Evolutionary conservation across 2,888 invertebrate species (phyloP).

Genomic region (Drosophila melanocephala): DNA sequence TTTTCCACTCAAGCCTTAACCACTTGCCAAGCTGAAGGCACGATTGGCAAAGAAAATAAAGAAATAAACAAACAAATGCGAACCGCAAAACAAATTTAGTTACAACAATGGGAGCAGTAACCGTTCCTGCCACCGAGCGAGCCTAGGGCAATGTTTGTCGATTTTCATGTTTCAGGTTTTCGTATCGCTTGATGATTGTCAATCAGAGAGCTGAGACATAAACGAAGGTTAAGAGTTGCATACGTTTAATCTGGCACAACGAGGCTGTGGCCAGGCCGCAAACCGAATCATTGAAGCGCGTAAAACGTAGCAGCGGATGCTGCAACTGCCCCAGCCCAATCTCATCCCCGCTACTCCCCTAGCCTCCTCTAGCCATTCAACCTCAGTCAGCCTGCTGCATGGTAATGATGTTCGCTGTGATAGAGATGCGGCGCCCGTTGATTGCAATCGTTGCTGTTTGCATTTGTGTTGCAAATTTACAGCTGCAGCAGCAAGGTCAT

Average conservation of each 20-base stretch:
- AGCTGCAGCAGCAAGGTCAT: constrained; percentile 73
- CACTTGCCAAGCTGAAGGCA: constrained; percentile 44
- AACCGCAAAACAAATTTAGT: constrained; percentile 76
- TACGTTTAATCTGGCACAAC: constrained; percentile 71
- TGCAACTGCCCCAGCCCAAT: constrained; percentile 42
- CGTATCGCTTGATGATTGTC: constrained; percentile 75
- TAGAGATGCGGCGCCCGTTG: constrained; percentile 71
- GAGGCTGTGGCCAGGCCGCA: constrained; percentile 45
- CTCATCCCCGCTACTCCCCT: background rate
- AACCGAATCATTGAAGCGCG: constrained; percentile 74
- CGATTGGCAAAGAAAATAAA: constrained; percentile 27
- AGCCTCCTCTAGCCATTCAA: background rate
- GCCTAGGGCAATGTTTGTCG: constrained; percentile 40
- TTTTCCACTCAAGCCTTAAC: constrained; percentile 27
- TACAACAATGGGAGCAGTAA: constrained; percentile 56
- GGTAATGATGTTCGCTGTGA: constrained; percentile 56
- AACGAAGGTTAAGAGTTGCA: constrained; percentile 81
- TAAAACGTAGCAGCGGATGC: constrained; percentile 72
- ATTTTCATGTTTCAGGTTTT: constrained; percentile 38
- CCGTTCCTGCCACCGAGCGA: constrained; percentile 37
- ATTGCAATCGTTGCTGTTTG: constrained; percentile 71
- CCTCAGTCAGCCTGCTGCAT: constrained; percentile 5
- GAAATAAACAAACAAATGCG: constrained; percentile 42
- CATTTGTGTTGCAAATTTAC: constrained; percentile 81
- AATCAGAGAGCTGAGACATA: constrained; percentile 72